Conservation (phyloP, 2,888 invertebrate genomes). For the Arctia plantaginis region DNA sequence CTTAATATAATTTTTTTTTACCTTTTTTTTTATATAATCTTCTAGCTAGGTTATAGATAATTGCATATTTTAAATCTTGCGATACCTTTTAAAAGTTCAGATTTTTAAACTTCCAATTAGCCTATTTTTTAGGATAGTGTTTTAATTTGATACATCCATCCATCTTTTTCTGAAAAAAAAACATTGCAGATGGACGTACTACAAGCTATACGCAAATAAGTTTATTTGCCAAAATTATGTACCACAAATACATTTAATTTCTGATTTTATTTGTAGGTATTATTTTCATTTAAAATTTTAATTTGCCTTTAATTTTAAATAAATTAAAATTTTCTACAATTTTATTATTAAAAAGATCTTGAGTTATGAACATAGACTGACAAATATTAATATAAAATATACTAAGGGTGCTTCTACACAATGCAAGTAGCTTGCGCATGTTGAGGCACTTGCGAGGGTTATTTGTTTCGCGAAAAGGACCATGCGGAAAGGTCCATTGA, state of each 20-base stretch:
- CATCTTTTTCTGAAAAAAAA: too few species aligned
- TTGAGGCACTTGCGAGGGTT: too few species aligned
- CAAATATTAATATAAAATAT: conserved; percentile 31
- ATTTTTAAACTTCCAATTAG: not conserved
- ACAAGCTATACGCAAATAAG: not conserved
- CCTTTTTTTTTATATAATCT: not conserved
- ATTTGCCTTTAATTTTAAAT: not conserved
- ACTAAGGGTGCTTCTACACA: too few species aligned
- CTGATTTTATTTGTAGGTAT: not conserved
- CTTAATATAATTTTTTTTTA: not conserved
- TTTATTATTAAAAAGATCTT: not conserved
- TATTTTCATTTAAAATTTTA: not conserved
- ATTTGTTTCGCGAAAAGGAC: too few species aligned
- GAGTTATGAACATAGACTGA: not conserved
- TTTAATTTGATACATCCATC: too few species aligned
- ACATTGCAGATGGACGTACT: too few species aligned
- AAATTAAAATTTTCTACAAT: not conserved
- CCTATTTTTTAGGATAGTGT: too few species aligned
- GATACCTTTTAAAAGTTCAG: not conserved
- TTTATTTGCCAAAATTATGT: too few species aligned
- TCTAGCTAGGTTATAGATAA: not conserved
- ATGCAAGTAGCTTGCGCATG: too few species aligned
- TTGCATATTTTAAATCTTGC: not conserved
- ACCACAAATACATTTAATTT: not conserved
- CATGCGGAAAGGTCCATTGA: too few species aligned